Conservation (phyloP, 2,113 vertebrate genomes). For the Harpagus bidentatus region DNA sequence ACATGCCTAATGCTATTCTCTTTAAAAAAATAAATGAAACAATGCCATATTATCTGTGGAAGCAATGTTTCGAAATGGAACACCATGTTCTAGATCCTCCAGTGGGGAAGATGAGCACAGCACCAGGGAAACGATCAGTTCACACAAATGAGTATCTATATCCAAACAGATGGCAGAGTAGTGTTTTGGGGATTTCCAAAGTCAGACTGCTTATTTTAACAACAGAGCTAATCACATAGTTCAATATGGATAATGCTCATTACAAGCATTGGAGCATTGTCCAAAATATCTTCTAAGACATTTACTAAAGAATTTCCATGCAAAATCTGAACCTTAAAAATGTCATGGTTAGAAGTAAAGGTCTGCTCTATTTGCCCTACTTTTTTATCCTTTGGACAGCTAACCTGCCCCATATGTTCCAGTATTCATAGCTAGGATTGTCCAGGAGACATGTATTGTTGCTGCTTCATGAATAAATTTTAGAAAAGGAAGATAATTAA, state of each 20-base stretch:
- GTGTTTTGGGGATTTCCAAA: not conserved
- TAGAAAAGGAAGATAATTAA: not conserved
- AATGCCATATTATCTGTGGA: not conserved
- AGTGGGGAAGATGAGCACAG: not conserved
- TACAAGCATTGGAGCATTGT: not conserved
- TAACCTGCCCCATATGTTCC: not conserved
- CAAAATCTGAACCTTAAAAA: not conserved
- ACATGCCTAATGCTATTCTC: not conserved
- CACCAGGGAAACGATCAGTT: not conserved
- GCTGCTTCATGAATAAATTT: not conserved
- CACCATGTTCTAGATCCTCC: not conserved
- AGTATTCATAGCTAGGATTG: not conserved
- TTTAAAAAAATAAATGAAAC: not conserved
- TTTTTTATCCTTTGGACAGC: not conserved
- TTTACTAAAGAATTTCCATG: not conserved
- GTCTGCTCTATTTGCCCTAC: not conserved
- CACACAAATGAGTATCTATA: not conserved
- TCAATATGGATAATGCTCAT: not conserved
- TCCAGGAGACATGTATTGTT: not conserved
- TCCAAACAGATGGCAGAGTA: not conserved
- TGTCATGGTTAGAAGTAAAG: not conserved
- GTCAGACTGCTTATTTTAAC: not conserved
- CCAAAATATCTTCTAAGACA: not conserved
- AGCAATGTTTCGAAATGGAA: not conserved
- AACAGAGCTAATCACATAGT: not conserved